These are phyloP conservation scores for Bellardia bayeri DNA, from an alignment of 2,888 invertebrate species.

Conservation along the genomic window DNA sequence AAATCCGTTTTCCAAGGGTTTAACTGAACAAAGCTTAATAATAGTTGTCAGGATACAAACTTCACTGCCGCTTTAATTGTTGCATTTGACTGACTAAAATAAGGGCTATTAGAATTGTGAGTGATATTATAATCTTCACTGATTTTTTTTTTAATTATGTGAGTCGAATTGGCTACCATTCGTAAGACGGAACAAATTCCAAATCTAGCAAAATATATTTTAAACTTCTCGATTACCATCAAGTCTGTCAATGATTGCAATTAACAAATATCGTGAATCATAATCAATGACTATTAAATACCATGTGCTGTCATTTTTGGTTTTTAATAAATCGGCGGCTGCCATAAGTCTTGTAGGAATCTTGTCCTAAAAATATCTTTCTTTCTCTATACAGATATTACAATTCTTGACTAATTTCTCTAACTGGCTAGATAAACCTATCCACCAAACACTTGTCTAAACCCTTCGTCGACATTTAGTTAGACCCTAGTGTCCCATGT, in stretches of 20 bases:
- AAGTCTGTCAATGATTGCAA: slow-evolving; percentile 33
- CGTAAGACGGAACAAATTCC: slow-evolving; percentile 47
- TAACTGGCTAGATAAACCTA: background rate
- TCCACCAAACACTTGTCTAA: background rate
- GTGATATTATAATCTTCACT: slow-evolving; percentile 18
- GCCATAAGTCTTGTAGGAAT: background rate
- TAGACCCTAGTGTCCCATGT: slow-evolving; percentile 52
- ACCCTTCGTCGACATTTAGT: slow-evolving; percentile 51
- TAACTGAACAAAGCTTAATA: background rate
- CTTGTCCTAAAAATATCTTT: background rate
- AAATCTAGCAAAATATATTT: slow-evolving; percentile 49
- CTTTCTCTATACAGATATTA: slow-evolving; percentile 41
- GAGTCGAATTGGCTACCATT: slow-evolving; percentile 39
- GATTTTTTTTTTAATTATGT: slow-evolving; percentile 26
- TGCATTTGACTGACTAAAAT: slow-evolving; percentile 53
- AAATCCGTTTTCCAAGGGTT: slow-evolving; percentile 47
- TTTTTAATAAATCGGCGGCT: too few species aligned
- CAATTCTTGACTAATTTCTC: slow-evolving; percentile 23
- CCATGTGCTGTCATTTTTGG: too few species aligned
- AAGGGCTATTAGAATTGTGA: slow-evolving; percentile 40
- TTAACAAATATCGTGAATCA: slow-evolving; percentile 37
- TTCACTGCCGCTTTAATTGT: too few species aligned
- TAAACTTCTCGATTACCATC: slow-evolving; percentile 27
- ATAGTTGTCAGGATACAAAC: slow-evolving; percentile 5
- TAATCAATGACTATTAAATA: slow-evolving; percentile 42